Evolutionary conservation across 2,113 vertebrate genomes (phyloP).

Genomic region (Syrmaticus mikado): DNA sequence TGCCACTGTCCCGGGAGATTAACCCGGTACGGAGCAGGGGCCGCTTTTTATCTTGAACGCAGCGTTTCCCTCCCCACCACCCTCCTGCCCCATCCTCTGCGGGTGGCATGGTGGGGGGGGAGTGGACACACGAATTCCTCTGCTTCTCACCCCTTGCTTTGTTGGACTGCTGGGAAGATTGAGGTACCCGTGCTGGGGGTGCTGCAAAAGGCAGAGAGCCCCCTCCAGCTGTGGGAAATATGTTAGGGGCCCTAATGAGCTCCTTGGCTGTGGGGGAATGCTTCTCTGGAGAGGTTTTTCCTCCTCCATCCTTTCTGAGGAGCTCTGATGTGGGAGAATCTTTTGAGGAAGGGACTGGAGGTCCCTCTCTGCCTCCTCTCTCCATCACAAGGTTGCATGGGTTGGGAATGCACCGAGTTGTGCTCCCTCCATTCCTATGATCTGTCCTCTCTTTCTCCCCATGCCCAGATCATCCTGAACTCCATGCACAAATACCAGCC

Average conservation of each 20-base stretch:
- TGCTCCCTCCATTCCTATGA: not conserved
- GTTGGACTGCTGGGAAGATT: too few species aligned
- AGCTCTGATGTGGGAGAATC: rapidly evolving
- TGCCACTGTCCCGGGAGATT: slow-evolving; percentile 49
- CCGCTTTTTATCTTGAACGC: not conserved
- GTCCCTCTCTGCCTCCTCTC: not conserved
- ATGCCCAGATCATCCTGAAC: slow-evolving; percentile 93
- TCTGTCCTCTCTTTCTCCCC: not conserved
- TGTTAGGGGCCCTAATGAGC: not conserved
- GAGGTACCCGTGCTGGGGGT: rapidly evolving
- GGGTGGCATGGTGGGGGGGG: not conserved
- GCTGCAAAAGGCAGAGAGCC: rapidly evolving
- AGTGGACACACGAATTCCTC: not conserved
- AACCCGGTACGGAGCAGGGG: slow-evolving; percentile 25
- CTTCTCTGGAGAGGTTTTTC: rapidly evolving
- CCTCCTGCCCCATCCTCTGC: not conserved
- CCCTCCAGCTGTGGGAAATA: rapidly evolving
- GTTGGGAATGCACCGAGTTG: rapidly evolving
- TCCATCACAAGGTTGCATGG: rapidly evolving
- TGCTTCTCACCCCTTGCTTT: not conserved
- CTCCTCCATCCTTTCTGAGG: not conserved
- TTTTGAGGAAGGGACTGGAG: not conserved
- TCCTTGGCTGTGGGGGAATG: not conserved
- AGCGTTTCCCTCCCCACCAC: not conserved
- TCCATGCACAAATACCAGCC: slow-evolving; percentile 99